Percentiles rank a stretch among this genome's conserved stretches.
phyloP scores from a whole-genome alignment of 2,113 vertebrate species.

The Hippocampus comes region DNA sequence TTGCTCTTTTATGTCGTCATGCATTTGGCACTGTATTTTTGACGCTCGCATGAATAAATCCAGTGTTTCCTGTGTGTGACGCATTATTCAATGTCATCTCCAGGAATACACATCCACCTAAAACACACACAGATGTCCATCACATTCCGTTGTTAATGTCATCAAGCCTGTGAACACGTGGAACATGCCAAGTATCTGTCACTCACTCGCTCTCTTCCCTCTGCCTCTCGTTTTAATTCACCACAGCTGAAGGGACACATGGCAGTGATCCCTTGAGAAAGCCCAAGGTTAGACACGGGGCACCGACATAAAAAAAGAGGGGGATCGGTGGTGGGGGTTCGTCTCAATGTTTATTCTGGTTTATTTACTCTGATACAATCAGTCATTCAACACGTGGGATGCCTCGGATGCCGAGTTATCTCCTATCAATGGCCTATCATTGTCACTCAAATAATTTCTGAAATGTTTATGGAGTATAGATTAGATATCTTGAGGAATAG shows the following conservation, averaged over 20 bases:
- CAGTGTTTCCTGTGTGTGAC: not conserved
- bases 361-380: constrained; percentile 37
- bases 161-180: constrained; percentile 46
- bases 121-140: constrained; percentile 50
- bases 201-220: constrained; percentile 12
- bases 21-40: not conserved
- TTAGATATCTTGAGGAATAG: not conserved
- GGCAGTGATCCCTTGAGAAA: constrained; percentile 55
- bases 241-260: constrained; percentile 73
- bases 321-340: constrained; percentile 4
- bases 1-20: not conserved
- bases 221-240: constrained; percentile 48
- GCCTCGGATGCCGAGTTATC: constrained; percentile 1
- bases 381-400: constrained; percentile 32
- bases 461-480: not conserved
- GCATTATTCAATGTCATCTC: constrained; percentile 7
- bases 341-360: constrained; percentile 38
- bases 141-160: constrained; percentile 34
- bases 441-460: not conserved
- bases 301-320: constrained; percentile 30
- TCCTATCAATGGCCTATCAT: not conserved
- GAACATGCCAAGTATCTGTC: constrained; percentile 28
- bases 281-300: constrained; percentile 62
- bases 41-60: not conserved
- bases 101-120: constrained; percentile 34